Conservation (phyloP, 2,797 vertebrate species). For the Chelonia mydas region DNA sequence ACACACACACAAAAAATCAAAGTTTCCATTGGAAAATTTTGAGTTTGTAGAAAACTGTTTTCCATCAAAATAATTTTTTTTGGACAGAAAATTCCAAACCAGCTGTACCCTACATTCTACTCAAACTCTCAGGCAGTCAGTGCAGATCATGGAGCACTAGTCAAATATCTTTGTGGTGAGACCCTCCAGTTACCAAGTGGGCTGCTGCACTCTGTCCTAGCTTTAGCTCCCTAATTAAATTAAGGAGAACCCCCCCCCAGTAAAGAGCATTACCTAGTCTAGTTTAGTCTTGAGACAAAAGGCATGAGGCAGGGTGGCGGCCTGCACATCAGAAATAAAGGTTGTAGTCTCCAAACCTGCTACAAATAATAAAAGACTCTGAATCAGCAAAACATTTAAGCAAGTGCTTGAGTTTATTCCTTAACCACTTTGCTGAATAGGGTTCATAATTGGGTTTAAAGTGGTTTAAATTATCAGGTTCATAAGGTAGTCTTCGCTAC, state of each 20-base stretch:
- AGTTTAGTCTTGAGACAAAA: neutral
- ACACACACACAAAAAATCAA: neutral
- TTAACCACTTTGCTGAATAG: neutral
- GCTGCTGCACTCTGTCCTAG: neutral
- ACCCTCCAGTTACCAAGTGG: neutral
- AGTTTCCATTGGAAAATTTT: no score
- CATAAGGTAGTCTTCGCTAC: neutral
- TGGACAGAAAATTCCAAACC: neutral
- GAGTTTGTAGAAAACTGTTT: neutral
- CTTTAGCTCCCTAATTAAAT: neutral
- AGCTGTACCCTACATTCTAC: neutral
- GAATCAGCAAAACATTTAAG: neutral
- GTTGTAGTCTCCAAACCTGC: no score
- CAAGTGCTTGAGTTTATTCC: neutral
- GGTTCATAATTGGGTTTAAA: neutral
- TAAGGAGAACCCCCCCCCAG: neutral
- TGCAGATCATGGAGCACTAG: neutral
- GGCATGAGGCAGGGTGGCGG: fast-evolving
- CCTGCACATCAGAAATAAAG: neutral
- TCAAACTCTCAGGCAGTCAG: neutral
- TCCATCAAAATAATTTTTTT: neutral
- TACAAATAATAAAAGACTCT: neutral
- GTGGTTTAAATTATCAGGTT: neutral
- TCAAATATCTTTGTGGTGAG: no score
- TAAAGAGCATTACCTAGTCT: neutral